phyloP scores from a whole-genome alignment of 2,113 vertebrate species.

The Colossoma macropomum region DNA sequence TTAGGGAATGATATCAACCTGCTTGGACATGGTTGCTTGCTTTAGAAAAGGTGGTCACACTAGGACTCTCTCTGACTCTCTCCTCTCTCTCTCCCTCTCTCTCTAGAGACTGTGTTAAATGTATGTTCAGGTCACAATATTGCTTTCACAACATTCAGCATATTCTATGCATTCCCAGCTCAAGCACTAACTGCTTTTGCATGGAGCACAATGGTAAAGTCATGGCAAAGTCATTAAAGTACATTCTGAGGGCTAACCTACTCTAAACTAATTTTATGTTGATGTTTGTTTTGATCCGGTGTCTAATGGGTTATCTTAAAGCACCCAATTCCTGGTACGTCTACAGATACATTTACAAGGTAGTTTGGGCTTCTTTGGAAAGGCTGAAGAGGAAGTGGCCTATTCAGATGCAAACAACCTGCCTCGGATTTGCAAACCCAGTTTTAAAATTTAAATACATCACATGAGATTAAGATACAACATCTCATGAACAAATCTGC shows the following conservation, averaged over 20 bases:
- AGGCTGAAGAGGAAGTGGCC: slow-evolving; percentile 24
- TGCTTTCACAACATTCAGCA: too few relatives aligned
- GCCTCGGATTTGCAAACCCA: slow-evolving; percentile 14
- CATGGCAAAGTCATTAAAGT: too few relatives aligned
- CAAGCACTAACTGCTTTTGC: too few relatives aligned
- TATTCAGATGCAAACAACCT: slow-evolving; percentile 45
- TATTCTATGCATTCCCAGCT: too few relatives aligned
- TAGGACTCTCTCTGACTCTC: not conserved
- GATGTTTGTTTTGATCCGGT: not conserved
- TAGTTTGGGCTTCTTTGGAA: not conserved
- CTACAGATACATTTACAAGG: slow-evolving; percentile 1
- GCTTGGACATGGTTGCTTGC: slow-evolving; percentile 39
- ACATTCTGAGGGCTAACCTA: too few relatives aligned
- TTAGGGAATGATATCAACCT: slow-evolving; percentile 25
- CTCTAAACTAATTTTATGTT: not conserved
- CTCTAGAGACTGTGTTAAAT: not conserved
- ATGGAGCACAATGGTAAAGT: too few relatives aligned
- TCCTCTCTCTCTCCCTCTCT: not conserved
- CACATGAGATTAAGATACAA: not conserved
- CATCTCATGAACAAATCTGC: not conserved
- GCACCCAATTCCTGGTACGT: not conserved
- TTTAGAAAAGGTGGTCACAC: not conserved
- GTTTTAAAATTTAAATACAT: slow-evolving; percentile 23
- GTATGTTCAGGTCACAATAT: too few relatives aligned
- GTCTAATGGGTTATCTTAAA: not conserved